Base-by-base conservation (phyloP, 2,888 invertebrate genomes). In the Sesamia inferens region DNA sequence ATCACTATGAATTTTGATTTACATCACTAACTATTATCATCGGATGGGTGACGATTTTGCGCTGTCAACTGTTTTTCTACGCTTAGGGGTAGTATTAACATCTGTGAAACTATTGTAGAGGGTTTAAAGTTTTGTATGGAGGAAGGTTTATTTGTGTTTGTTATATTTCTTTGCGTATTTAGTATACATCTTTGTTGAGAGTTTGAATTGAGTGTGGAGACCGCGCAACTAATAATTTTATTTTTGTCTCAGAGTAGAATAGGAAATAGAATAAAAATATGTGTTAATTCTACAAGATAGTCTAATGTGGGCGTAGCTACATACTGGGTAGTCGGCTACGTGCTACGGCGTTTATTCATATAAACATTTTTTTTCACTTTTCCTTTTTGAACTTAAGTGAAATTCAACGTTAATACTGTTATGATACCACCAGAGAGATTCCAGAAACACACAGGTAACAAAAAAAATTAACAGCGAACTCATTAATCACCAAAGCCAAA, bases 51-150 rank as follows among this genome's bases (percentile, higher is more conserved):
- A 90, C 88, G 90, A 91, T 91, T 88, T 88, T 73, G 86, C 84
- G 86, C 85, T 89, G 91, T 90, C 88, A 88, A 86, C 78, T 70
- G 70, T 86, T 79, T 85, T 83, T 86, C 83, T 86, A 84, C 81
- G 79, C 81, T 79, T 70, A 82, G 78, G 85, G 82, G 83, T 73
- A 67, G 78, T 71, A 80, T 83, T 89, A 90, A 92, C 91, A 92
- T 91, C 93, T 93, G 94, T 93, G 92, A 92, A 93, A 94, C 93
- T 90, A 87, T 92, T 90, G 90, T 90, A 82, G 88, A 88, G 85
- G 85, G 79, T 87, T 90, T 89, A 88, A 91, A 91, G 88, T 72
- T 89, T 88, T 88, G 82, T 81, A 78, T 76, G 79, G 74, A 55
- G 62, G 22, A n/a, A 5, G 14, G 48, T 55, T 66, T 68, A 22